These are phyloP conservation scores for Whitmania pigra DNA, from an alignment of 1,140 invertebrate species.

Conservation along the genomic window DNA sequence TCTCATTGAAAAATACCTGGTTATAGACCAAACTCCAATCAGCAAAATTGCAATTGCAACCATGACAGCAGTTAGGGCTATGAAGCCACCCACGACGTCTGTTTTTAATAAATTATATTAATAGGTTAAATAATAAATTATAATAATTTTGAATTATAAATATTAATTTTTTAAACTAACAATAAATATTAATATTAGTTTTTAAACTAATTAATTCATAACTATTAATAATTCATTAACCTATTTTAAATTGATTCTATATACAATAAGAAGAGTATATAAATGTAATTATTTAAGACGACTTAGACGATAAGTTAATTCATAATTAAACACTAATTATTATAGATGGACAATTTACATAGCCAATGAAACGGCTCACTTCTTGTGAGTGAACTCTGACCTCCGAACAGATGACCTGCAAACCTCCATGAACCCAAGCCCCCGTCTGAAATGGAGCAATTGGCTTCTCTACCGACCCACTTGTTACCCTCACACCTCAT, in stretches of 20 bases:
- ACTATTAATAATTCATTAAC: too few species aligned
- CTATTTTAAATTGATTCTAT: too few species aligned
- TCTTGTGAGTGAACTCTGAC: neutral
- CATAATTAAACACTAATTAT: too few species aligned
- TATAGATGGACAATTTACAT: too few species aligned
- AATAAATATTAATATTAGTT: too few species aligned
- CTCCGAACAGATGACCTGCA: constrained; percentile 5
- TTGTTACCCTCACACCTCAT: constrained; percentile 10
- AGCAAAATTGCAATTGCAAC: neutral
- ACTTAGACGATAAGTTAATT: neutral
- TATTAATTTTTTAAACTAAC: too few species aligned
- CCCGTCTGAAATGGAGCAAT: constrained; percentile 2
- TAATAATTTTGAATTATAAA: neutral
- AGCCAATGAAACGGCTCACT: neutral
- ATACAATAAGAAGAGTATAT: neutral
- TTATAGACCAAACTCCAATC: neutral
- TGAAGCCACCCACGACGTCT: constrained; percentile 4
- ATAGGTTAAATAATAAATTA: neutral
- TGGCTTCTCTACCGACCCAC: constrained; percentile 4
- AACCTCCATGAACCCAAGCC: neutral
- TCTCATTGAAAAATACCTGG: neutral
- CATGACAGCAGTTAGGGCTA: neutral
- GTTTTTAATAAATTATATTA: neutral
- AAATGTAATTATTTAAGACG: neutral
- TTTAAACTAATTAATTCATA: too few species aligned